Percentiles rank a stretch among this genome's conserved stretches.
These are phyloP conservation scores for Schizotus pectinicornis DNA, from an alignment of 2,888 invertebrate genomes.

Conservation along the genomic window DNA sequence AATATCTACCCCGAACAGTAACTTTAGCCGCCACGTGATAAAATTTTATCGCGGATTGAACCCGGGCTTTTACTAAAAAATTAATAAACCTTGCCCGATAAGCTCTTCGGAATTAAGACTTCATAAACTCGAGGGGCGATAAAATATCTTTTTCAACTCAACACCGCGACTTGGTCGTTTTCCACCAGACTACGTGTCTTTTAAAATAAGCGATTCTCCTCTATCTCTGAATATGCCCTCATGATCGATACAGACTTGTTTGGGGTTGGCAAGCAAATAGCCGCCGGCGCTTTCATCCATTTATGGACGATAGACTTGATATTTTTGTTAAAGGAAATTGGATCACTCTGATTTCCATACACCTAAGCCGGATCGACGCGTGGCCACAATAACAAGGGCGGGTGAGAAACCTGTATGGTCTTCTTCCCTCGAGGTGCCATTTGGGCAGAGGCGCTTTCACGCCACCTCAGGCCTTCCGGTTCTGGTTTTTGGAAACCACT, in stretches of 20 bases:
- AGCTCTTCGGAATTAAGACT: background rate
- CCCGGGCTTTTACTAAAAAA: too few relatives aligned
- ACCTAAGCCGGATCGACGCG: conserved; percentile 48
- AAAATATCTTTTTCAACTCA: conserved; percentile 1
- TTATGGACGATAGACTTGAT: conserved; percentile 48
- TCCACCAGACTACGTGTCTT: conserved; percentile 25
- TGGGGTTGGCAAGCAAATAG: conserved; percentile 47
- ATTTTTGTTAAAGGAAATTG: conserved; percentile 53
- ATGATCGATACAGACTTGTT: conserved; percentile 47
- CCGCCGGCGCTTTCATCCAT: conserved; percentile 48
- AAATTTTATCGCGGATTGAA: too few relatives aligned
- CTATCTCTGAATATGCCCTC: conserved; percentile 32
- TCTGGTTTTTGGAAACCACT: background rate
- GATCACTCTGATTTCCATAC: conserved; percentile 52
- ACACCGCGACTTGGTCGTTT: conserved; percentile 5
- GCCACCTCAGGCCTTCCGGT: background rate
- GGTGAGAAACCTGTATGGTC: conserved; percentile 14
- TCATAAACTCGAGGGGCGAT: background rate
- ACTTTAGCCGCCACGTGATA: too few relatives aligned
- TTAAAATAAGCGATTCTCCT: conserved; percentile 35
- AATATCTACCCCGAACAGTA: background rate
- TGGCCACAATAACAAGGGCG: conserved; percentile 47
- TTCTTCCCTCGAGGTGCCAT: conserved; percentile 20
- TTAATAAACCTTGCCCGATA: too few relatives aligned
- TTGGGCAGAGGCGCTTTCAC: conserved; percentile 15